phyloP scores from a whole-genome alignment of 2,888 invertebrate species.

The Galerucella pusilla region DNA sequence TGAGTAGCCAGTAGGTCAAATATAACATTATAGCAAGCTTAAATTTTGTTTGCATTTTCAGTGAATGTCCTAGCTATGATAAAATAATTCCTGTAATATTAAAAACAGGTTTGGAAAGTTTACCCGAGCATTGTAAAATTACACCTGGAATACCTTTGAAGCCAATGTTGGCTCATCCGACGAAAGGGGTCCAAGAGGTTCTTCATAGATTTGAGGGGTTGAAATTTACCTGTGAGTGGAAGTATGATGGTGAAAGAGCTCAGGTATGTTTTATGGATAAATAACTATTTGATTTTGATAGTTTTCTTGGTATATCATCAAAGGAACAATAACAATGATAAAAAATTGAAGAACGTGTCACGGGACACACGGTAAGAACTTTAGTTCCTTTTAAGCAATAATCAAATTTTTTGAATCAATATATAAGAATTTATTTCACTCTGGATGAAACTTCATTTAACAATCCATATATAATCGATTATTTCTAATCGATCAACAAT shows the following conservation, averaged over 20 bases:
- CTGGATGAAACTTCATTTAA: too few relatives aligned
- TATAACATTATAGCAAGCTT: not conserved
- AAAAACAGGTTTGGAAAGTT: constrained; percentile 76
- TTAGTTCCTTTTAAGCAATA: too few relatives aligned
- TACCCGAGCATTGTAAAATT: constrained; percentile 85
- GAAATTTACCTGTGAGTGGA: constrained; percentile 97
- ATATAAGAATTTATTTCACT: too few relatives aligned
- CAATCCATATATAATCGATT: too few relatives aligned
- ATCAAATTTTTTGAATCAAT: too few relatives aligned
- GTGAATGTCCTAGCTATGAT: constrained; percentile 96
- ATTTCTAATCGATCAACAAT: too few relatives aligned
- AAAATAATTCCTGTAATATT: constrained; percentile 83
- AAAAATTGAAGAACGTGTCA: too few relatives aligned
- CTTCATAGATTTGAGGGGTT: constrained; percentile 77
- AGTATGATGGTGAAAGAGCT: constrained; percentile 99
- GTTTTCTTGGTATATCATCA: too few relatives aligned
- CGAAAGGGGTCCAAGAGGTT: constrained; percentile 92
- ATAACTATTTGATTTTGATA: too few relatives aligned
- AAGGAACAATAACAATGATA: too few relatives aligned
- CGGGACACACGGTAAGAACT: too few relatives aligned
- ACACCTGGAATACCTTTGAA: constrained; percentile 94
- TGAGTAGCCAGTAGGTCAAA: constrained; percentile 20
- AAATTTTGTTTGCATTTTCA: constrained; percentile 57
- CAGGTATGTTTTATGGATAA: constrained; percentile 70
- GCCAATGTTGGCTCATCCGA: constrained; percentile 99